A percentile compares a stretch with the other conserved stretches of the same genome.
Evolutionary conservation across 2,797 vertebrate genomes (phyloP).

Genomic region (Poeciliopsis infans): DNA sequence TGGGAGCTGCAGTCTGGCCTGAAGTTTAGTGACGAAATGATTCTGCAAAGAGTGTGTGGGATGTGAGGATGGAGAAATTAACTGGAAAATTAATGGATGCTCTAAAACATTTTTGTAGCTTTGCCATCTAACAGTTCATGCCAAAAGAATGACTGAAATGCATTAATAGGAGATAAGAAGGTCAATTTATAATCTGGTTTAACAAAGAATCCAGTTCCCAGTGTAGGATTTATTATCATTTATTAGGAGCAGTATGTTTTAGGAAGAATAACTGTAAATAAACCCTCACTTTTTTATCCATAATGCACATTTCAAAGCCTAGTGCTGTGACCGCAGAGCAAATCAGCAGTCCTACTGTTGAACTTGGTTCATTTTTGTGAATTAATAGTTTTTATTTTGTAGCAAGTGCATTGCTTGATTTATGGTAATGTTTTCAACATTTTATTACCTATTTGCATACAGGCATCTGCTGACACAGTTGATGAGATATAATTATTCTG

Average conservation of each 20-base stretch:
- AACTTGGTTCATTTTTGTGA: background rate
- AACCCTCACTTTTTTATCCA: background rate
- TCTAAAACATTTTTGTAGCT: background rate
- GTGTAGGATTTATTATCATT: background rate
- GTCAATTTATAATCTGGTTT: background rate
- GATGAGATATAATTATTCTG: background rate
- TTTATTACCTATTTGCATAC: background rate
- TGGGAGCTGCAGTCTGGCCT: constrained; percentile 30
- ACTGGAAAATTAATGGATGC: constrained; percentile 1
- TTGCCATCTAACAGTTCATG: background rate
- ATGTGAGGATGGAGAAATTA: constrained; percentile 13
- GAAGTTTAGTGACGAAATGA: constrained; percentile 50
- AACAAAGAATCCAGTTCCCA: background rate
- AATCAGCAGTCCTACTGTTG: background rate
- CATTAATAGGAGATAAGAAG: background rate
- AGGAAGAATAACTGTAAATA: background rate
- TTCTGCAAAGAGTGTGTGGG: constrained; percentile 18
- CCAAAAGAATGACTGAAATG: background rate
- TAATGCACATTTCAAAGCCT: background rate
- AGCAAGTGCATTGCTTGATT: background rate
- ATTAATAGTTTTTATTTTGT: background rate
- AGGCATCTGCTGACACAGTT: background rate
- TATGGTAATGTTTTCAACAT: background rate
- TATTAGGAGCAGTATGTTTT: background rate
- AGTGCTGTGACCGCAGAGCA: background rate